A percentile compares a stretch with the other conserved stretches of the same genome.
Evolutionary conservation across 2,797 vertebrate genomes (phyloP).

Genomic region (Coregonus sp.): DNA sequence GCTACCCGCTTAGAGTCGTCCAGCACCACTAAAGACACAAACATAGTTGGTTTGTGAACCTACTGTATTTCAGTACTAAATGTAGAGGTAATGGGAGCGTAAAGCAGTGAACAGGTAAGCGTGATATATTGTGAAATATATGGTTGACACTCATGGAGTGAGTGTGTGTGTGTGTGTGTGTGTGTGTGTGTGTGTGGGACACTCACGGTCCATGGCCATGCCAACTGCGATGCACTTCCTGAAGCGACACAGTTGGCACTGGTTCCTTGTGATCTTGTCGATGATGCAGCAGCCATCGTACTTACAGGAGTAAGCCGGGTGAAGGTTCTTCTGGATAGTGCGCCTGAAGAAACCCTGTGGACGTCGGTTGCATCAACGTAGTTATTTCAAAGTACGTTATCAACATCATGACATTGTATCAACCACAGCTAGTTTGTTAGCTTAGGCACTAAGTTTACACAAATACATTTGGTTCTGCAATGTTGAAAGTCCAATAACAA

Average conservation of each 20-base stretch:
- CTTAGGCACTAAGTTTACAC: too few relatives aligned
- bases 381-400: not conserved
- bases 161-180: too few relatives aligned
- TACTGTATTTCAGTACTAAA: not conserved
- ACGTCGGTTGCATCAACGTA: not conserved
- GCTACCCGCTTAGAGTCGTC: conserved; percentile 94
- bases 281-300: conserved; percentile 96
- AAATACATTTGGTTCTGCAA: too few relatives aligned
- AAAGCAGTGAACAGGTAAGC: conserved; percentile 1
- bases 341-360: conserved; percentile 93
- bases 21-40: conserved; percentile 84
- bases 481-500: too few relatives aligned
- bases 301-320: conserved; percentile 95
- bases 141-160: conserved; percentile 8
- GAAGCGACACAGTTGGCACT: conserved; percentile 97
- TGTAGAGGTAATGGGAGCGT: conserved; percentile 10
- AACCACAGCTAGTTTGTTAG: not conserved
- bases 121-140: not conserved
- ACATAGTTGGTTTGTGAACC: not conserved
- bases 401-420: not conserved
- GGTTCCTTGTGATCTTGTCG: conserved; percentile 97
- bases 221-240: conserved; percentile 96
- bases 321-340: conserved; percentile 98
- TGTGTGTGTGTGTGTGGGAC: not conserved
- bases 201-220: conserved; percentile 99